These are phyloP conservation scores for Catajapyx aquilonaris DNA, from an alignment of 1,140 invertebrate genomes.

Conservation along the genomic window DNA sequence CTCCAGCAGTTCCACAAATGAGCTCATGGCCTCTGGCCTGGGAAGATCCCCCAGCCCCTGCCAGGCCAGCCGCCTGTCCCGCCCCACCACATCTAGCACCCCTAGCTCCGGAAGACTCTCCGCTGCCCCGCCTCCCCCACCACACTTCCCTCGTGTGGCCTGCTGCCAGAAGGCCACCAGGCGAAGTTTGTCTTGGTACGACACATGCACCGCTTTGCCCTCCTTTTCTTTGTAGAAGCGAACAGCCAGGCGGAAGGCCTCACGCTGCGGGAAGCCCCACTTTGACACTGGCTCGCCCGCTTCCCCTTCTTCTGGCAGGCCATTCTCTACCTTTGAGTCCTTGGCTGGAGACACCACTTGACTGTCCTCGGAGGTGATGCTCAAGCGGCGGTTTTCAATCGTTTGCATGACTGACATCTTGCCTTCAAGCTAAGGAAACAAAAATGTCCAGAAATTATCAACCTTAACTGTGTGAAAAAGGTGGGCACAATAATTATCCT, in stretches of 20 bases:
- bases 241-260: constrained; percentile 67
- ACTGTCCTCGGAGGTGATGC: no score
- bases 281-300: constrained; percentile 13
- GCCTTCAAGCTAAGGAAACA: no score
- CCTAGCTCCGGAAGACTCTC: constrained; percentile 64
- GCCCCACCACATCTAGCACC: constrained; percentile 85
- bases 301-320: no score
- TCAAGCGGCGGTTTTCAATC: no score
- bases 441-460: no score
- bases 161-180: constrained; percentile 83
- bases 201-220: constrained; percentile 82
- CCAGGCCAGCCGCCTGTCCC: constrained; percentile 84
- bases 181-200: constrained; percentile 80
- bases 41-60: constrained; percentile 68
- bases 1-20: constrained; percentile 74
- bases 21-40: constrained; percentile 66
- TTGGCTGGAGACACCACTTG: no score
- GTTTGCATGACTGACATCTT: no score
- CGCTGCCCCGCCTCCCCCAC: no score
- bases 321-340: no score
- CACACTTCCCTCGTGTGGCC: constrained; percentile 65
- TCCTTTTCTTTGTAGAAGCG: constrained; percentile 90
- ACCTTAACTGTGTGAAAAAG: no score
- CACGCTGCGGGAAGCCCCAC: constrained; percentile 46
- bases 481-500: no score